Evolutionary conservation across 1,140 invertebrate species (phyloP).

Genomic region (Drosophila miranda): DNA sequence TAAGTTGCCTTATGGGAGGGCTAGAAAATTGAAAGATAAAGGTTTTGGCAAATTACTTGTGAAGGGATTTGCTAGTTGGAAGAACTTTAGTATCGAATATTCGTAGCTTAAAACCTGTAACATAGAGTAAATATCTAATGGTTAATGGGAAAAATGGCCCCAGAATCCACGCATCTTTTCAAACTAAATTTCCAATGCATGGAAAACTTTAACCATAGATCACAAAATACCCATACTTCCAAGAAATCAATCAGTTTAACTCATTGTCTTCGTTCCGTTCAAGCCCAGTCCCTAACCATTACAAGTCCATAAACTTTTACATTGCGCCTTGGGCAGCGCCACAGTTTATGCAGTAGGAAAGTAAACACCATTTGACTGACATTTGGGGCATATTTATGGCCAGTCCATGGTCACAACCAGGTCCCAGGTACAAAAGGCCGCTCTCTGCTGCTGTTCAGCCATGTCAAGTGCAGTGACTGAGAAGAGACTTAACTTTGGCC

Average conservation of each 20-base stretch:
- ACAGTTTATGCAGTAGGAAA: slow-evolving; percentile 23
- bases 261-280: slow-evolving; percentile 7
- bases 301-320: slow-evolving; percentile 7
- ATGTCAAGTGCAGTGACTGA: slow-evolving; percentile 37
- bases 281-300: slow-evolving; percentile 3
- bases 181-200: too few relatives aligned
- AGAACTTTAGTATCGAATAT: too few relatives aligned
- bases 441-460: not conserved
- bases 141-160: too few relatives aligned
- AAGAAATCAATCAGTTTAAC: slow-evolving; percentile 8
- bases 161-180: too few relatives aligned
- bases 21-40: too few relatives aligned
- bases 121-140: too few relatives aligned
- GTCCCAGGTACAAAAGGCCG: slow-evolving; percentile 2
- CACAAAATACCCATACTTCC: not conserved
- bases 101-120: too few relatives aligned
- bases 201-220: too few relatives aligned
- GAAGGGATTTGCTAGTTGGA: too few relatives aligned
- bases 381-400: slow-evolving; percentile 21
- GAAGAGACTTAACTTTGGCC: not conserved
- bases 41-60: too few relatives aligned
- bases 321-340: slow-evolving; percentile 4
- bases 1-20: too few relatives aligned
- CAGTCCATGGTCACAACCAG: too few relatives aligned
- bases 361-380: slow-evolving; percentile 38